phyloP scores from a whole-genome alignment of 2,113 vertebrate species.

The human region DNA sequence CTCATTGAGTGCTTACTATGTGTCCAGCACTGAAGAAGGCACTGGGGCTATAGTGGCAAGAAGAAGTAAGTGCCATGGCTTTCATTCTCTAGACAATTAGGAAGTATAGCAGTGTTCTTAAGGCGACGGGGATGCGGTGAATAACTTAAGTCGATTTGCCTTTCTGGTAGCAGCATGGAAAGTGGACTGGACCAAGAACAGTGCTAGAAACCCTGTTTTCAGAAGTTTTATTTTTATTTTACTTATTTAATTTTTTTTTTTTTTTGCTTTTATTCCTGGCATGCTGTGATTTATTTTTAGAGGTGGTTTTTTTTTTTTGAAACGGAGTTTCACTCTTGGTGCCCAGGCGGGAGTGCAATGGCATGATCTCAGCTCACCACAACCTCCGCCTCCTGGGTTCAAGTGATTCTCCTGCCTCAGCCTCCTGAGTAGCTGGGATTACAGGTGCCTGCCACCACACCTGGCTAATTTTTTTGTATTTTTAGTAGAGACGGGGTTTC shows the following conservation, averaged over 20 bases:
- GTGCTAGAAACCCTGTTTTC: no score
- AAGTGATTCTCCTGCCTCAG: no score
- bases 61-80: fast-evolving
- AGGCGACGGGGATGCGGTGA: fast-evolving
- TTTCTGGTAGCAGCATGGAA: background rate
- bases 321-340: no score
- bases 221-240: background rate
- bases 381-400: no score
- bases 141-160: background rate
- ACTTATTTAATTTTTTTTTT: background rate
- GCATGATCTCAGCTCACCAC: no score
- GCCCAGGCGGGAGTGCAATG: no score
- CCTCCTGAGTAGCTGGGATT: no score
- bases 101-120: background rate
- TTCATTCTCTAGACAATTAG: background rate
- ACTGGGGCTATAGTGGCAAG: fast-evolving
- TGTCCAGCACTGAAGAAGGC: background rate
- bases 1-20: background rate
- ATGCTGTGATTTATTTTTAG: background rate
- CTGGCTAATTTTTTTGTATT: no score
- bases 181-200: background rate
- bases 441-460: no score
- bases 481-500: no score
- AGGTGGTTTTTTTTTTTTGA: background rate
- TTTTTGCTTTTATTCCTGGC: background rate